Percentiles rank a stretch among this genome's conserved stretches.
Conservation (phyloP, 2,797 vertebrate genomes). For the Aplochiton taeniatus region DNA sequence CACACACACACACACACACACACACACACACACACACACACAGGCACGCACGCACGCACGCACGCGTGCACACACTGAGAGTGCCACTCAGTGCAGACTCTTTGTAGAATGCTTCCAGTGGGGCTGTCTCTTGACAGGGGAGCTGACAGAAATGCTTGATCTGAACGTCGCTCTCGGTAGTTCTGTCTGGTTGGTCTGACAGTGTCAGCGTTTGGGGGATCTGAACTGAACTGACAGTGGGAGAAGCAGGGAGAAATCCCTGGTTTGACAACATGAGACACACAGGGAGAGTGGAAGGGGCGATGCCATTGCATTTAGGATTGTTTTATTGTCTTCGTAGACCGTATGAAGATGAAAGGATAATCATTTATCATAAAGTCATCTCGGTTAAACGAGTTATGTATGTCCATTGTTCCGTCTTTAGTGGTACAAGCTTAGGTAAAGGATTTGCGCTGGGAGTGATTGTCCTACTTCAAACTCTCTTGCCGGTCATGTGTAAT, state of each 20-base stretch:
- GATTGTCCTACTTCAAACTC: too few species aligned
- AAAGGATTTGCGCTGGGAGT: too few species aligned
- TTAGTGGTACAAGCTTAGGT: too few species aligned
- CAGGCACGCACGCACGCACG: too few species aligned
- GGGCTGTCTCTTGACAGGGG: conserved; percentile 6
- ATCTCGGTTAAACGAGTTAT: too few species aligned
- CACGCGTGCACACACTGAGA: background rate
- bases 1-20: conserved; percentile 25
- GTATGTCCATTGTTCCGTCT: too few species aligned
- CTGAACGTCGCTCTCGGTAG: conserved; percentile 12
- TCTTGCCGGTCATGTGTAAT: too few species aligned
- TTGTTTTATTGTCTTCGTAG: conserved; percentile 14
- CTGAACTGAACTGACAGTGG: conserved; percentile 32
- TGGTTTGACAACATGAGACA: background rate
- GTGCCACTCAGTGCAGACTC: background rate
- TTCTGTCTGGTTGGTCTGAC: conserved; percentile 18
- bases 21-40: conserved; percentile 24
- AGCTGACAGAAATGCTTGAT: conserved; percentile 26
- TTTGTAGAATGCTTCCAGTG: conserved; percentile 11
- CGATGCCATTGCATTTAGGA: conserved; percentile 3
- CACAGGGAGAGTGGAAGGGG: conserved; percentile 5
- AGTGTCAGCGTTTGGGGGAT: conserved; percentile 25
- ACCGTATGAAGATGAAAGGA: too few species aligned
- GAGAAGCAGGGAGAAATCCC: conserved; percentile 24
- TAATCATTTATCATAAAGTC: too few species aligned